Base-by-base conservation (phyloP, 1,140 invertebrate genomes). In the Pogonomyrmex barbatus region DNA sequence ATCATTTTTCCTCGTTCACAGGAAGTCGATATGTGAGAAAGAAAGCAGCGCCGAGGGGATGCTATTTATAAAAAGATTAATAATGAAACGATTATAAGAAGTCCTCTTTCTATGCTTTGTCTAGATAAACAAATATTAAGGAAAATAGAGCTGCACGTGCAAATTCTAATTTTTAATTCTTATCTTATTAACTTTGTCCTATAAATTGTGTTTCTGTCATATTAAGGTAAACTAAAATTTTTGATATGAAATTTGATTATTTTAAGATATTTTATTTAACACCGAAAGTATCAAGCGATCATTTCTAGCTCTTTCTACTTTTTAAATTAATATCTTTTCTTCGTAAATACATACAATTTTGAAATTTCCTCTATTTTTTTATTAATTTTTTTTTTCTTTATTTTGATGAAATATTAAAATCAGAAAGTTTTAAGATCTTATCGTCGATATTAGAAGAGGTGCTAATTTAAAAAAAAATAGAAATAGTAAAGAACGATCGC, bases 1-100 rank as follows among this genome's bases (percentile, higher is more conserved):
- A 78, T 56, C 42, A 75, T 75, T 56, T 75, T 75, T 75, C n/a
- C 50, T 75, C 12, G 52, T 75, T 56, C 52, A 39, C 33, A 14
- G 58, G 71, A 42, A 75, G 47, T 54, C 12, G 10, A 2, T 42
- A 24, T 17, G 36, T 14, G 36, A 39, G 67, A 68, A 50, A 42
- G 52, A 58, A 56, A 75, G 52, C 12, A n/a, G 12, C 52, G 58
- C 58, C 42, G 33, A 54, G n/a, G 36, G 52, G 36, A 30, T 30
- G 71, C 17, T 56, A 42, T 75, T 75, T 75, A 56, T 42, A 42
- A 75, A 36, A 39, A 75, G 52, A 42, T 3, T 75, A 36, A 24
- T 36, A n/a, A 75, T 75, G 58, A 75, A 58, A 58, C 5, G 24
- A 17, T 42, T 75, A 58, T 24, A 56, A 75, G 24, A 58, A 30